Evolutionary conservation across 2,888 invertebrate genomes (phyloP), one percentile per base, ranked within the genome.

Genomic region (Amitus sp.): DNA sequence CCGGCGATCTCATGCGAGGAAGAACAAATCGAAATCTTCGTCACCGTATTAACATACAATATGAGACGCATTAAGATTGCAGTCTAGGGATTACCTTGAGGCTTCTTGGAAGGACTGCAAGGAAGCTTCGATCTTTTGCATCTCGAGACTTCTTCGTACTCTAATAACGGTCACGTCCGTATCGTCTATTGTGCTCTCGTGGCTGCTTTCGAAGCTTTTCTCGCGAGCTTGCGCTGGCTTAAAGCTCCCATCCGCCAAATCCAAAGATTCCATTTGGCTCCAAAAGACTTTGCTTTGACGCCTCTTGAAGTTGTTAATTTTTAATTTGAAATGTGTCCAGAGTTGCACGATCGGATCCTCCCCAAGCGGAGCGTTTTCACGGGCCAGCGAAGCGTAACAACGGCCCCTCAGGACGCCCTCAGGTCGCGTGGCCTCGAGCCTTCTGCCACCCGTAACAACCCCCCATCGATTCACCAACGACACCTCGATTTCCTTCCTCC

Each of bases 201-300:
- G 48, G n/a, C 49, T 50, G 20, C 57, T 62, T 39, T 58, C 57
- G 20, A 49, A 53, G 34, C 62, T 62, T 42, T 62, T 47, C 15
- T 62, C 55, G 20, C 37, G 15, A 1, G 15, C 0, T 33, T 43
- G 49, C 23, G 17, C 18, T 7, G 18, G n/a, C 10, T 10, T 19
- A 12, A 19, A 30, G 7, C 12, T 28, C 2, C 5, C 20, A 19
- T 12, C 28, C 2, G 13, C 34, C n/a, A 43, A 23, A 52, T 82
- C 82, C 37, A 67, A 70, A 0, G 70, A 54, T 15, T 76, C 78
- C 82, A 82, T 82, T 46, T 76, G 77, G 2, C 68, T 62, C 79
- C 79, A 82, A 49, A 82, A 82, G 6, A 82, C 79, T 61, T 74
- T 77, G 53, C 82, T 82, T 61, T 75, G 79, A 55, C 73, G 68